Percentiles rank a stretch among this genome's conserved stretches.
Evolutionary conservation across 2,888 invertebrate species (phyloP).

Genomic region (Agonopterix heracliana): DNA sequence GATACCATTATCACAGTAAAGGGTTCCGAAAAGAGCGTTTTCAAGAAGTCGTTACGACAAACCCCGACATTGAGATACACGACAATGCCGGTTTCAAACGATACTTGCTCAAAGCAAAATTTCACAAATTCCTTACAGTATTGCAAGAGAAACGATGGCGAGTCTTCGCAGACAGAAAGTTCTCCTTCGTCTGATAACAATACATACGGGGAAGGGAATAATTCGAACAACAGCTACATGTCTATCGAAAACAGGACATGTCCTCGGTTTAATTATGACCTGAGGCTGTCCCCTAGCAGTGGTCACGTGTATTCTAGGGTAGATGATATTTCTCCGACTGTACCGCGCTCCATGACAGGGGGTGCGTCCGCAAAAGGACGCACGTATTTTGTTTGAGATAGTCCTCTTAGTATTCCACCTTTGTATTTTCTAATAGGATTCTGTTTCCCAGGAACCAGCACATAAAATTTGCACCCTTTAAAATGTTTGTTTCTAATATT

Average conservation of each 20-base stretch:
- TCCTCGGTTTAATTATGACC: constrained; percentile 75
- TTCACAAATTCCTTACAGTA: constrained; percentile 69
- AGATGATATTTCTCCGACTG: constrained; percentile 65
- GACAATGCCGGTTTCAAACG: constrained; percentile 74
- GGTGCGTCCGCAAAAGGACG: constrained; percentile 57
- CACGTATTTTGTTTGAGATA: constrained; percentile 65
- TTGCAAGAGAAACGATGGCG: constrained; percentile 65
- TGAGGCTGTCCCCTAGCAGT: constrained; percentile 68
- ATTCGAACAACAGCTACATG: constrained; percentile 81
- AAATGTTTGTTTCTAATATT: constrained; percentile 13
- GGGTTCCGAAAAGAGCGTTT: constrained; percentile 63
- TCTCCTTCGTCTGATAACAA: constrained; percentile 73
- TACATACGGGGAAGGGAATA: constrained; percentile 79
- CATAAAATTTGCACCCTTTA: background rate
- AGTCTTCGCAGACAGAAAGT: constrained; percentile 76
- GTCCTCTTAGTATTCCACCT: constrained; percentile 9
- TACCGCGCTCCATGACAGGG: constrained; percentile 55
- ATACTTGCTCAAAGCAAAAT: constrained; percentile 74
- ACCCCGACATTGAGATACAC: constrained; percentile 71
- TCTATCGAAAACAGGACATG: constrained; percentile 77
- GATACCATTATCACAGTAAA: constrained; percentile 71
- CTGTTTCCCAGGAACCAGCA: constrained; percentile 10
- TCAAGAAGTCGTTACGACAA: constrained; percentile 69
- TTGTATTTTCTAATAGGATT: constrained; percentile 16
- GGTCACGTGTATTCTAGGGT: constrained; percentile 74